A percentile compares a stretch with the other conserved stretches of the same genome.
Conservation (phyloP, 2,797 vertebrate genomes). For the Sciurus vulgaris region DNA sequence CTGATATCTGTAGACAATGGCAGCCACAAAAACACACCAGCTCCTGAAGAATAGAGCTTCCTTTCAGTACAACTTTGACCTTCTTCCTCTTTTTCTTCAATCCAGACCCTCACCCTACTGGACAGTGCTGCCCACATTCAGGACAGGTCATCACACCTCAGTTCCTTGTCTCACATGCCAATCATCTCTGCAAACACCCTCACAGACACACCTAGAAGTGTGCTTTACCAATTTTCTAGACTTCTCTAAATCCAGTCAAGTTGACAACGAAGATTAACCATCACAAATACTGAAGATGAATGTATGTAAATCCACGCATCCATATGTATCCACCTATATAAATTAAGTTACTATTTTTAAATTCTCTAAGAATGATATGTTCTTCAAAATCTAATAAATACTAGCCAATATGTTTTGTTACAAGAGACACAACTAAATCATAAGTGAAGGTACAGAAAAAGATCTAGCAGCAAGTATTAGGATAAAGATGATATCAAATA, state of each 20-base stretch:
- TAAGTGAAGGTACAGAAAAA: background rate
- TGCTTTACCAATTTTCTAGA: background rate
- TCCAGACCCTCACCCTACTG: rapidly evolving
- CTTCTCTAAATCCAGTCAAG: background rate
- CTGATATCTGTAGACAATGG: no score
- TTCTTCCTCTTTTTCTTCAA: background rate
- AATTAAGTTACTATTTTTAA: background rate
- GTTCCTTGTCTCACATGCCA: background rate
- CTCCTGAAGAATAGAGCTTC: background rate
- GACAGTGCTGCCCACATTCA: no score
- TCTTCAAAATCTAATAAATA: conserved; percentile 47
- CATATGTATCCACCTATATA: background rate
- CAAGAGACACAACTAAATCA: background rate
- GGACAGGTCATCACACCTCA: no score
- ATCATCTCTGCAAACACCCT: background rate
- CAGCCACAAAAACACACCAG: background rate
- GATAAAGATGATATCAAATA: background rate
- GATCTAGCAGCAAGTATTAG: background rate
- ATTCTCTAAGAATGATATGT: background rate
- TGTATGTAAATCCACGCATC: background rate
- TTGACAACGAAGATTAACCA: background rate
- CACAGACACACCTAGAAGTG: background rate
- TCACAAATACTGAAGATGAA: background rate
- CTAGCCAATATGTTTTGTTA: background rate
- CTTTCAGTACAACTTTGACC: no score